Evolutionary conservation across 2,888 invertebrate genomes (phyloP), one percentile per base, ranked within the genome.

Genomic region (Drosophila mercatorum): DNA sequence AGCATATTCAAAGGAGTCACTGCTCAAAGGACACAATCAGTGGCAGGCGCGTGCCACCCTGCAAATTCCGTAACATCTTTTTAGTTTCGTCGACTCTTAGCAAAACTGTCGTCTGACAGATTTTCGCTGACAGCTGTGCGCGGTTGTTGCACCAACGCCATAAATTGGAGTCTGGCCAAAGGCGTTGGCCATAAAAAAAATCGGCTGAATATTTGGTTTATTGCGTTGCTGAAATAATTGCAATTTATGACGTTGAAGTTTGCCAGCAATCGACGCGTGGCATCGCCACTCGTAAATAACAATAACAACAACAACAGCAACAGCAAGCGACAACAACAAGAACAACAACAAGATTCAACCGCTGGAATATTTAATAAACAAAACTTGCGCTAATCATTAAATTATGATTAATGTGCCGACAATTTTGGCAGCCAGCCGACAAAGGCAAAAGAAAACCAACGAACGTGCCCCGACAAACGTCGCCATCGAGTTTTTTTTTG

Each of bases 321-420:
- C 43, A 44, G 1, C 26, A 28, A 28, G 8, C n/a, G 40, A 34
- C 28, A 72, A 40, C 28, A 47, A 6, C 41, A 72, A 40, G 22
- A 47, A 6, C 41, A 52, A 6, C 41, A 52, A 12, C 14, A 49
- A 51, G 28, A 62, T 38, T 53, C 36, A 67, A 41, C 57, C 60
- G 63, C 44, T 66, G 74, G 68, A 72, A 80, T 76, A 75, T 82
- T 79, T 80, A 80, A 81, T 82, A 80, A 88, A 83, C 85, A 88
- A 88, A 88, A 86, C 86, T 88, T 84, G 83, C 71, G 88, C 81
- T 89, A 89, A 86, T 89, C 85, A 88, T 89, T 88, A 82, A 86
- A 87, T 89, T 89, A 89, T 89, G 89, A 86, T 89, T 86, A 86
- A 86, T 86, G 88, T 87, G 85, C 78, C 78, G 88, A 81, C 85